phyloP scores from a whole-genome alignment of 2,888 invertebrate species.

The Apotomis betuletana region DNA sequence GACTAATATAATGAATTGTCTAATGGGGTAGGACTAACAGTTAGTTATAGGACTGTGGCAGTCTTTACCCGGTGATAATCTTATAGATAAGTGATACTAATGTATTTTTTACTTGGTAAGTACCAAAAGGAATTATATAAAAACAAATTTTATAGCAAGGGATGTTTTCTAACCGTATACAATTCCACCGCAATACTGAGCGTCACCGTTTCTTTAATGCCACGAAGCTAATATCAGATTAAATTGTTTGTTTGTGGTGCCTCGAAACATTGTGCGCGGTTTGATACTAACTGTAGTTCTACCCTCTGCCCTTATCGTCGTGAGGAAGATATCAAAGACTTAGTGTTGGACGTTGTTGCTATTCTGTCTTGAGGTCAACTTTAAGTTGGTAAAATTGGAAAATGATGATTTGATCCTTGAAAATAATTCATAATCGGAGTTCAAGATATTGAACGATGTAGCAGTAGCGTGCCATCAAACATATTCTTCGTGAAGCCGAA shows the following conservation, averaged over 20 bases:
- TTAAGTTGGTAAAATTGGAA: too few relatives aligned
- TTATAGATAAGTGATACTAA: neutral
- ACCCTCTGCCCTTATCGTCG: neutral
- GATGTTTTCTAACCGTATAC: slow-evolving; percentile 5
- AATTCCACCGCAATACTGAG: slow-evolving; percentile 8
- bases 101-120: neutral
- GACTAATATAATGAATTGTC: too few relatives aligned
- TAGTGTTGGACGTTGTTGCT: too few relatives aligned
- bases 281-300: slow-evolving; percentile 26
- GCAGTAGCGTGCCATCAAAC: too few relatives aligned
- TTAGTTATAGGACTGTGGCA: too few relatives aligned
- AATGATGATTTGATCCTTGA: too few relatives aligned
- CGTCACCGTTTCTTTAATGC: slow-evolving; percentile 24
- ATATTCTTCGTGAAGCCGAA: too few relatives aligned
- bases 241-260: slow-evolving; percentile 36
- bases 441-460: too few relatives aligned
- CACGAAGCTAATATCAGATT: slow-evolving; percentile 13
- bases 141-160: neutral
- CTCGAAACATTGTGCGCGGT: slow-evolving; percentile 25
- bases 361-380: too few relatives aligned
- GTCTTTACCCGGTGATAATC: too few relatives aligned
- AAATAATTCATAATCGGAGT: too few relatives aligned
- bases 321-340: neutral
- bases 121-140: neutral
- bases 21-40: too few relatives aligned